Percentiles rank a stretch among this genome's conserved stretches.
phyloP scores from a whole-genome alignment of 2,113 vertebrate genomes.

The Mustela nigripes region DNA sequence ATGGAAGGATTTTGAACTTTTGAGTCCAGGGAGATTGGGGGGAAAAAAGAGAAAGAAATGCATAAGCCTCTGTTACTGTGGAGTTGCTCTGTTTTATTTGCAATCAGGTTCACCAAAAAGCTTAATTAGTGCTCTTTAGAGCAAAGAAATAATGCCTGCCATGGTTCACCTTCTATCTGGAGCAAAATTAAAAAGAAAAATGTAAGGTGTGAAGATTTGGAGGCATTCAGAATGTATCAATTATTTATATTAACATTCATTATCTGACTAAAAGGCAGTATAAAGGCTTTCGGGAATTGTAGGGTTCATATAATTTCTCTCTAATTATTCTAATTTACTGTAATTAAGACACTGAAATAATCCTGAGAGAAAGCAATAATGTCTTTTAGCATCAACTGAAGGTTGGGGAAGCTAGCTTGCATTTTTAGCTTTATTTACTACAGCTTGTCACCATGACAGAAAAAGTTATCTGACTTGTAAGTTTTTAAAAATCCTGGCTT shows the following conservation, averaged over 20 bases:
- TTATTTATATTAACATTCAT: constrained; percentile 85
- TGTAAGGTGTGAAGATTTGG: constrained; percentile 73
- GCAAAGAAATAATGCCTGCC: constrained; percentile 70
- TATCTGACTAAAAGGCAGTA: constrained; percentile 82
- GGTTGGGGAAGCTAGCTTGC: constrained; percentile 50
- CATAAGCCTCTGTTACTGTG: constrained; percentile 63
- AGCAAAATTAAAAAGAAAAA: constrained; percentile 81
- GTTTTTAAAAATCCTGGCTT: constrained; percentile 48
- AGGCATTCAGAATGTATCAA: constrained; percentile 79
- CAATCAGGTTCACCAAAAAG: constrained; percentile 77
- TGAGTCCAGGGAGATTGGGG: neutral
- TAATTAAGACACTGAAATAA: constrained; percentile 86
- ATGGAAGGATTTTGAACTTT: constrained; percentile 4
- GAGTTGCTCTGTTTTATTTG: constrained; percentile 82
- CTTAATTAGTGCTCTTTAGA: constrained; percentile 82
- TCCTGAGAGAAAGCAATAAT: constrained; percentile 78
- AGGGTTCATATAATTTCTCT: constrained; percentile 81
- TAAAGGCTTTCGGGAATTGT: constrained; percentile 80
- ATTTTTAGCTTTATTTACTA: constrained; percentile 76
- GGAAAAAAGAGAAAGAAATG: neutral
- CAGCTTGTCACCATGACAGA: constrained; percentile 48
- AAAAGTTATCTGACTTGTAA: constrained; percentile 60
- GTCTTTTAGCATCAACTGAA: constrained; percentile 77
- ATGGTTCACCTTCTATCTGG: constrained; percentile 72
- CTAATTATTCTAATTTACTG: constrained; percentile 87